Evolutionary conservation across 2,888 invertebrate species (phyloP).

Genomic region (Drosophila prostipennis): DNA sequence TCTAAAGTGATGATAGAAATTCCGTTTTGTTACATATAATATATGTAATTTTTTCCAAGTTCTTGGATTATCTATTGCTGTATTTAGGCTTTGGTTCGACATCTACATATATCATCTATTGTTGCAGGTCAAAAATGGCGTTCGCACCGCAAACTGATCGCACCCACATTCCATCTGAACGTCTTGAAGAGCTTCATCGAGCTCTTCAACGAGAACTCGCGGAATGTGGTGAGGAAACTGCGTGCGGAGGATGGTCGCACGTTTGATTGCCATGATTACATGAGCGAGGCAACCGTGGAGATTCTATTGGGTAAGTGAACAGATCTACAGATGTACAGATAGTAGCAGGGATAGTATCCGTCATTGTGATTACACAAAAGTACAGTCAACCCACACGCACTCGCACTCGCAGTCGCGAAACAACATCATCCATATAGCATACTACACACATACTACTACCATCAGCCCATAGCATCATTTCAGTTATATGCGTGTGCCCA

Average conservation of each 20-base stretch:
- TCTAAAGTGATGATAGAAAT: no score
- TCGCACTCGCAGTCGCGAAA: conserved; percentile 40
- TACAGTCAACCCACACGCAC: conserved; percentile 70
- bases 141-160: conserved; percentile 92
- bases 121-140: conserved; percentile 91
- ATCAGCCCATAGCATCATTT: not conserved
- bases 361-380: conserved; percentile 31
- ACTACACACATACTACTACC: no score
- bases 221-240: conserved; percentile 89
- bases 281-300: conserved; percentile 93
- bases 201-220: conserved; percentile 92
- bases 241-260: conserved; percentile 88
- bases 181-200: conserved; percentile 94
- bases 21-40: no score
- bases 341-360: not conserved
- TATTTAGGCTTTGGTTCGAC: not conserved
- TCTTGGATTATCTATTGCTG: no score
- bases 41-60: no score
- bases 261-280: conserved; percentile 92
- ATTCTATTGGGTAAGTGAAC: conserved; percentile 89
- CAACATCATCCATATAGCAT: no score
- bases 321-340: conserved; percentile 1
- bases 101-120: not conserved
- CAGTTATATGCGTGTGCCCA: conserved; percentile 23
- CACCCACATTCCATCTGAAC: conserved; percentile 94